Base-by-base conservation (phyloP, 2,888 invertebrate genomes). In the Campaea margaritaria region DNA sequence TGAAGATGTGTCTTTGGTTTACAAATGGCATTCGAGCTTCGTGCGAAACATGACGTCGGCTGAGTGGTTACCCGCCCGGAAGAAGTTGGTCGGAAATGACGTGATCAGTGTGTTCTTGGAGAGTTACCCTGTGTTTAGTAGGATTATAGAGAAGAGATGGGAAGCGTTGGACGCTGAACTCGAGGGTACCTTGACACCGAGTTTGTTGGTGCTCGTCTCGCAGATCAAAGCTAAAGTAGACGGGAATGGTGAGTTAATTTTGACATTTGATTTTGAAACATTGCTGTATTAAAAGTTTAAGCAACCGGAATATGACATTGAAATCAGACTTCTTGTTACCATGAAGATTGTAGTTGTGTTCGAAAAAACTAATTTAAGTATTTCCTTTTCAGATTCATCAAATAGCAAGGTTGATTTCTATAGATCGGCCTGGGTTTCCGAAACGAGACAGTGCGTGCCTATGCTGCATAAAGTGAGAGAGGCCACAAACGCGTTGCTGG, bases 371-470 rank as follows among this genome's bases (percentile, higher is more conserved):
- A n/a, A 7, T 41, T 2, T 13, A n/a, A 43, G 11, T 48, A 15
- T 36, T 46, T 52, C n/a, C 13, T 14, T 72, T 74, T n/a, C 66
- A 89, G 90, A 83, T 39, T 62, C 78, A 0, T 69, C 81, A 7
- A 81, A 63, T 38, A 70, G 72, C 27, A 91, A 89, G 68, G 64
- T 80, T 61, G 96, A 98, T 80, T 97, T 98, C 81, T 99, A 99
- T 81, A 95, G 94, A 65, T 97, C 97, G 69, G 85, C 97, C 0
- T 97, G 97, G 86, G 94, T 97, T 0, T 90, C 94, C 0, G 97
- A 98, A 87, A 95, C 96, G 0, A 94, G 94, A 53, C 93, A 94
- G 48, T 96, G 97, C 73, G 90, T 94, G 10, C 94, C 95, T 0
- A 85, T 97, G 7, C 83, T 99, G 57, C 93, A 94, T 11, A 90